phyloP scores from a whole-genome alignment of 2,797 vertebrate genomes.

The Sylvia borin region DNA sequence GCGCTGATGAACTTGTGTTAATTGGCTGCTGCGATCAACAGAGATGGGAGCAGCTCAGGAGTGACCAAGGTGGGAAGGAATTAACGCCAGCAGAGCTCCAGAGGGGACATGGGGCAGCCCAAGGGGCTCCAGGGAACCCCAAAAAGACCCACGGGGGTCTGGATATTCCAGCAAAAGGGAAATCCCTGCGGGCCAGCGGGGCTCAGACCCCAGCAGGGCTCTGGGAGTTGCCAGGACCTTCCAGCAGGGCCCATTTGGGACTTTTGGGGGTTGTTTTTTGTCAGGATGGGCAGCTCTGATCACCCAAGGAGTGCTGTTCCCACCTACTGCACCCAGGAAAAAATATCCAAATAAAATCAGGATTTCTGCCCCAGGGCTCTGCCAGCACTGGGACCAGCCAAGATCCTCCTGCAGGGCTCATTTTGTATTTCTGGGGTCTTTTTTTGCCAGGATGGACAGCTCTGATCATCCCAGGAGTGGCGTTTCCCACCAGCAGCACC shows the following conservation, averaged over 20 bases:
- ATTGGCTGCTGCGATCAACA: not conserved
- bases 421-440: not conserved
- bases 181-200: not conserved
- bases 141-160: not conserved
- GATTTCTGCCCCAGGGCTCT: not conserved
- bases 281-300: accelerated
- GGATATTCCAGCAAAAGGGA: not conserved
- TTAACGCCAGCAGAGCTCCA: not conserved
- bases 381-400: not conserved
- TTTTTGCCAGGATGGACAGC: not conserved
- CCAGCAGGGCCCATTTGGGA: accelerated
- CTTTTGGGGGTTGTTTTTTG: not conserved
- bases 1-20: not conserved
- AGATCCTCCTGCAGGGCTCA: too few species aligned
- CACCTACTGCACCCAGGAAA: not conserved
- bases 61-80: not conserved
- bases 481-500: not conserved
- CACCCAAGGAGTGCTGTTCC: not conserved
- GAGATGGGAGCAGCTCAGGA: not conserved
- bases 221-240: not conserved
- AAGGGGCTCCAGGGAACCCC: too few species aligned
- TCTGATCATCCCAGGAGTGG: too few species aligned
- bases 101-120: not conserved
- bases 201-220: too few species aligned
- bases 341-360: not conserved